Percentiles rank a stretch among this genome's conserved stretches.
These are phyloP conservation scores for Calameuta pallipes DNA, from an alignment of 2,888 invertebrate species.

Conservation along the genomic window DNA sequence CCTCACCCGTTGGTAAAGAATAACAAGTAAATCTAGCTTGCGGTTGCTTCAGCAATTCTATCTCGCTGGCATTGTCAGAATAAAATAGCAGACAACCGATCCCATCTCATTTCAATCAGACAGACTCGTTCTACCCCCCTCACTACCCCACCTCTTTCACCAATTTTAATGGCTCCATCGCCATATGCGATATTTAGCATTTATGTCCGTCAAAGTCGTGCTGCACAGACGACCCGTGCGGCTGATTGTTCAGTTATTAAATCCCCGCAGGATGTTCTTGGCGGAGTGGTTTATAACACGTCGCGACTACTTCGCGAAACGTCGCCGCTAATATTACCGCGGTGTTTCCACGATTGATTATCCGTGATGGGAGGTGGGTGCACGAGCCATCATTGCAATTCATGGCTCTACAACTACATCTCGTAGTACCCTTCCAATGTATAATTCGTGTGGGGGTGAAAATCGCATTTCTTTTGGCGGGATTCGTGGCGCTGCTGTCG, in stretches of 20 bases:
- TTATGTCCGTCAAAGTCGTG: constrained; percentile 22
- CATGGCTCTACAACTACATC: constrained; percentile 60
- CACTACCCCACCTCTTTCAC: constrained; percentile 36
- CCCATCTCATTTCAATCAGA: constrained; percentile 25
- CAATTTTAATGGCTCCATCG: constrained; percentile 38
- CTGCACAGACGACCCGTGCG: not conserved
- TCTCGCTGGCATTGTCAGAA: not conserved
- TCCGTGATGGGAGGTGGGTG: constrained; percentile 56
- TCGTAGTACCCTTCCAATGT: constrained; percentile 56
- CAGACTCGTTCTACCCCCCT: constrained; percentile 65
- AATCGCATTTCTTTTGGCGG: constrained; percentile 62
- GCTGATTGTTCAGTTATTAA: not conserved
- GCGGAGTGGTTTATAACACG: not conserved
- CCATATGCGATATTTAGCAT: constrained; percentile 32
- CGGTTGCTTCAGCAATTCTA: not conserved
- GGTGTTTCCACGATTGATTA: constrained; percentile 65
- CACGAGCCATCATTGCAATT: constrained; percentile 65
- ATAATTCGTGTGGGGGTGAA: constrained; percentile 61
- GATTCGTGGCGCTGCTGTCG: constrained; percentile 60
- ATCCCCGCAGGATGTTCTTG: not conserved
- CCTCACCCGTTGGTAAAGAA: not conserved
- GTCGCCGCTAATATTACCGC: constrained; percentile 43
- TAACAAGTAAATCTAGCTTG: not conserved
- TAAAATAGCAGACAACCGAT: not conserved
- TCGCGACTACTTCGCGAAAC: not conserved